phyloP scores from a whole-genome alignment of 2,888 invertebrate species.

The Rambutsinella grinnellia region DNA sequence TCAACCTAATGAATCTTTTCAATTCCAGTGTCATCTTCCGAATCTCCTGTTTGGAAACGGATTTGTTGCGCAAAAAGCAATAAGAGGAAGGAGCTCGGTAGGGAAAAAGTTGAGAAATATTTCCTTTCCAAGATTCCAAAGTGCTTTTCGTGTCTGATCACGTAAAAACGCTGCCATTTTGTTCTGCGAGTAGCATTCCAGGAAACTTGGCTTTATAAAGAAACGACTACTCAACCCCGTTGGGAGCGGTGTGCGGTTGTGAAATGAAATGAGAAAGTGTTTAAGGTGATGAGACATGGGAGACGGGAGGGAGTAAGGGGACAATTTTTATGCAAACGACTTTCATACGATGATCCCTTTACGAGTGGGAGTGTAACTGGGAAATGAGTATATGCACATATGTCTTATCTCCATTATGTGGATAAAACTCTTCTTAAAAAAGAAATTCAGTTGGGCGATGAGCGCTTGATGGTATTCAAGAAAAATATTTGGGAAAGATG shows the following conservation, averaged over 20 bases:
- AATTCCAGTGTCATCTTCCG: too few relatives aligned
- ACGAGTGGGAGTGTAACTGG: background rate
- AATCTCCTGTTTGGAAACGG: too few relatives aligned
- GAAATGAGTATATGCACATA: background rate
- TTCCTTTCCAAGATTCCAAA: too few relatives aligned
- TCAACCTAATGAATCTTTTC: too few relatives aligned
- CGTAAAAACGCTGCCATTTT: too few relatives aligned
- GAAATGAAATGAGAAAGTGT: background rate
- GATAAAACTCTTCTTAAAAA: background rate
- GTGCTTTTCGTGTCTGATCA: too few relatives aligned
- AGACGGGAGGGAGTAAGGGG: background rate
- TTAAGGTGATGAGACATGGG: background rate
- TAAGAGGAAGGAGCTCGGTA: too few relatives aligned
- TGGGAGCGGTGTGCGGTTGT: background rate
- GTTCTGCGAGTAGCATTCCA: too few relatives aligned
- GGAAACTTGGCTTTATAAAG: too few relatives aligned
- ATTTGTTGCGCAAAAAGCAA: too few relatives aligned
- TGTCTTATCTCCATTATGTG: background rate
- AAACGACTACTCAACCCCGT: too few relatives aligned
- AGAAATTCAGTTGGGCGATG: background rate
- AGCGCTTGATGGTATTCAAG: background rate
- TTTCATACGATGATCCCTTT: background rate
- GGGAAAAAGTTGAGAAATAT: too few relatives aligned
- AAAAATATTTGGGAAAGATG: background rate
- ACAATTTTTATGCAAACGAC: constrained; percentile 19